Evolutionary conservation across 2,888 invertebrate species (phyloP), one percentile per base, ranked within the genome.

Genomic region (Baccha elongata): DNA sequence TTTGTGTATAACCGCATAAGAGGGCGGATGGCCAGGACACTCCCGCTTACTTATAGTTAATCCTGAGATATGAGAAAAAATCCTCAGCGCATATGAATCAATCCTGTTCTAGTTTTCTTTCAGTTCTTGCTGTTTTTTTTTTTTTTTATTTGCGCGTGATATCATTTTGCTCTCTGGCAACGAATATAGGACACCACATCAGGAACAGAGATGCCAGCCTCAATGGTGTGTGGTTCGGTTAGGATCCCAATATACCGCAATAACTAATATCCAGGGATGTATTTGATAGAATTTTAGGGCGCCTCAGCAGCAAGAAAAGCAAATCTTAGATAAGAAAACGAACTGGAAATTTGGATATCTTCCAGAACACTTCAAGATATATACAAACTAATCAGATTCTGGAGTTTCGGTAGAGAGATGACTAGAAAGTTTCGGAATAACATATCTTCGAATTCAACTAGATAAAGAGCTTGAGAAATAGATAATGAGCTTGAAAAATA

Each of bases 81-180:
- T 68, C 50, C 72, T 68, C 44, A 67, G 52, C 32, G 76, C 35
- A 64, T 67, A 83, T 83, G 83, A 72, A 68, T 78, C 83, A 73
- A 73, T 78, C 44, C 62, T 83, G 83, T 68, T 78, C 83, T 44
- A 83, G 72, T 64, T 83, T 71, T 78, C 72, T 64, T 40, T 58
- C 23, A 40, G 23, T 40, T 55, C 23, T 1, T 21, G 58, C 23
- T 13, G 10, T 19, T 10, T 6, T 19, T 19, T 13, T 50, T 29
- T 13, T 52, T 67, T 50, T 76, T 48, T 68, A 64, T 83, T 81
- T 83, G 78, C 68, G 50, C 83, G 68, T 68, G 72, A 76, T 81
- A 81, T 71, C 65, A 10, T 67, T 40, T 58, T 71, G 40, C 48
- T 35, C 26, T 50, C 55, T 46, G 23, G n/a, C 23, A 58, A 26